Conservation (phyloP, 2,797 vertebrate species). For the Pipistrellus kuhlii region DNA sequence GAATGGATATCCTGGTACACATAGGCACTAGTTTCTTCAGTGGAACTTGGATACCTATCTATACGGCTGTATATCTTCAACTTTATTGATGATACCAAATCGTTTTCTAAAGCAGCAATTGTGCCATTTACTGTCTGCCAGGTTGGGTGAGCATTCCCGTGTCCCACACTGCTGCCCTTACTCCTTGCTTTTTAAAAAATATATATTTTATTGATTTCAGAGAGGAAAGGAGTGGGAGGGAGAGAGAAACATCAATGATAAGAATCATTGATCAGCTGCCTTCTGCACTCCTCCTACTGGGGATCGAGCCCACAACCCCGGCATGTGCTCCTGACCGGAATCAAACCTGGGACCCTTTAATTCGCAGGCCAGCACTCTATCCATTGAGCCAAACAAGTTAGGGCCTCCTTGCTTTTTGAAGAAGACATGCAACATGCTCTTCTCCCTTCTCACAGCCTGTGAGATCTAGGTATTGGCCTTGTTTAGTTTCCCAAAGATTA, state of each 20-base stretch:
- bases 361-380: too few species aligned
- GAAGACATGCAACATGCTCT: neutral
- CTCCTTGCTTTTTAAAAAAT: neutral
- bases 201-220: too few species aligned
- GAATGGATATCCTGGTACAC: neutral
- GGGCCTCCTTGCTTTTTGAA: neutral
- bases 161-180: neutral
- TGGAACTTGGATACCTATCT: neutral
- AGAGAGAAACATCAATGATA: too few species aligned
- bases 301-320: too few species aligned
- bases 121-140: neutral
- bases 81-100: conserved; percentile 29
- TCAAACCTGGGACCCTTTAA: too few species aligned
- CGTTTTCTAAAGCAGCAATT: neutral
- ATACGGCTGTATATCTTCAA: neutral
- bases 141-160: neutral
- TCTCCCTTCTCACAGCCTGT: conserved; percentile 3
- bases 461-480: neutral
- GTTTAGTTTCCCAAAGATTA: neutral
- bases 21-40: neutral
- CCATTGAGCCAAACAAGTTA: too few species aligned
- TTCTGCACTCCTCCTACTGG: too few species aligned
- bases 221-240: too few species aligned
- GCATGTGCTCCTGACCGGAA: too few species aligned
- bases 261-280: too few species aligned